Base-by-base conservation (phyloP, 1,140 invertebrate genomes). In the Ruditapes philippinarum region DNA sequence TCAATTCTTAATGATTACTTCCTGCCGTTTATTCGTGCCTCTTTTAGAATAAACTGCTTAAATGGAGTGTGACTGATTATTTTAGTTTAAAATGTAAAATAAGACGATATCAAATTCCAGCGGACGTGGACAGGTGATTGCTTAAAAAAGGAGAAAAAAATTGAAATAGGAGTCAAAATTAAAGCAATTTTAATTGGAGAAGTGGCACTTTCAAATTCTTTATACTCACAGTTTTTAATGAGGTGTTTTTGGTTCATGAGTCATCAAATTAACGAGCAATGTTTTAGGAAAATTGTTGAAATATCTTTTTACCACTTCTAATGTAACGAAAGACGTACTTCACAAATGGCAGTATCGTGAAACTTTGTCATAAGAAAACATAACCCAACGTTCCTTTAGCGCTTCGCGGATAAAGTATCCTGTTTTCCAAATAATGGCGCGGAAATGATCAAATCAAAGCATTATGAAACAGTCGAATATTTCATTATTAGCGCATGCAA, bases 31-130 rank as follows among this genome's bases (percentile, higher is more conserved):
- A 28, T 12, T 65, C 60, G 60, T 65, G 60, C 60, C 22, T 65
- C 60, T 65, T 65, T 65, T 31, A 1, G 60, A 65, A 65, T 65
- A 65, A 65, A 65, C 60, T 7, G 60, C 60, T 65, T 65, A 65
- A 65, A 65, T 65, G 60, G 60, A 5, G 60, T 65, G 33, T 65
- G 60, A 33, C 60, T 65, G 60, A 31, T 28, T 65, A 14, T 65
- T 65, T 65, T 65, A 36, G 60, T 65, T 65, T 65, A 33, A 65
- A 65, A 65, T 65, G 60, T 65, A 76, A 76, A 76, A 76, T 51
- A 45, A 45, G 42, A 76, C 73, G 40, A 31, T 76, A 76, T 76
- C 73, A 76, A 76, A 76, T 76, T 76, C 73, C 25, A 51, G 7
- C 40, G 73, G 51, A 49, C 31, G 25, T 42, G 73, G 73, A 76